Conservation (phyloP, 2,888 invertebrate species). For the Elysia crispata region DNA sequence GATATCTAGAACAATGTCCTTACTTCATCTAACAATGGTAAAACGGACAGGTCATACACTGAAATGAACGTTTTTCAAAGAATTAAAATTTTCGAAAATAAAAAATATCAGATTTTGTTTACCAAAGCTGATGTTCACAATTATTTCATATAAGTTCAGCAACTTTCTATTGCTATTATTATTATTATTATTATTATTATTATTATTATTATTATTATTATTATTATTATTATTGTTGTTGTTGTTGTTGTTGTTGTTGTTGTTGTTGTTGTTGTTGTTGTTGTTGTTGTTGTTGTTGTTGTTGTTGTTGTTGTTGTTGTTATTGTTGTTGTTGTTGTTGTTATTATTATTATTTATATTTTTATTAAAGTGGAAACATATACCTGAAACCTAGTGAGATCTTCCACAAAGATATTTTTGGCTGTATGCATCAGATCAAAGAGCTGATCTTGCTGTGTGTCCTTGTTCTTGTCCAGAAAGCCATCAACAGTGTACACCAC, state of each 20-base stretch:
- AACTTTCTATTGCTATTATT: not conserved
- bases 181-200: not conserved
- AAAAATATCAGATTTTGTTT: no score
- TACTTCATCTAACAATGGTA: no score
- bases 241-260: conserved; percentile 9
- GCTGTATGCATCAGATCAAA: conserved; percentile 72
- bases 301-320: not conserved
- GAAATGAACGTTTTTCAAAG: no score
- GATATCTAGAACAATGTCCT: no score
- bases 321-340: not conserved
- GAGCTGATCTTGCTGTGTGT: conserved; percentile 71
- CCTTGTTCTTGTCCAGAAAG: conserved; percentile 73
- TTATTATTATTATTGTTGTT: not conserved
- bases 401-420: conserved; percentile 67
- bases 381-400: conserved; percentile 73
- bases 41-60: no score
- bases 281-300: not conserved
- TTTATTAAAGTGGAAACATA: not conserved
- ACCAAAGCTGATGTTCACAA: no score
- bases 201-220: not conserved
- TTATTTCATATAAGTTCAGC: no score
- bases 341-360: no score
- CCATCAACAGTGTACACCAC: conserved; percentile 67
- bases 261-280: not conserved
- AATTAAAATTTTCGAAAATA: no score